These are phyloP conservation scores for Trinectes maculatus DNA, from an alignment of 2,113 vertebrate species.

Conservation along the genomic window DNA sequence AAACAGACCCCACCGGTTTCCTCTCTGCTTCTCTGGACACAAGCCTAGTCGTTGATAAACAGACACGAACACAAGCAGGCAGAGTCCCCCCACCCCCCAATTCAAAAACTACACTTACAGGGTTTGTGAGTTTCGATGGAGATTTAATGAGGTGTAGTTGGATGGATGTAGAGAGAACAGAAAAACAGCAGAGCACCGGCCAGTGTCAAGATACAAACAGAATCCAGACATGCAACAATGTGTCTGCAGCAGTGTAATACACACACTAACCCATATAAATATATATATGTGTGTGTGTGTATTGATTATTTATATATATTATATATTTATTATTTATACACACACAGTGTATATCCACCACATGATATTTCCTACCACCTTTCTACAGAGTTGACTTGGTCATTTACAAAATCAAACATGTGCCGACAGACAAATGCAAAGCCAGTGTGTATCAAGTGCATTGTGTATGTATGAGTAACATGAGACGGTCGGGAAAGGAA, in stretches of 20 bases:
- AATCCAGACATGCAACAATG: not conserved
- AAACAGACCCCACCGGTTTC: conserved; percentile 61
- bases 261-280: too few relatives aligned
- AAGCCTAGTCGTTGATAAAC: conserved; percentile 27
- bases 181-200: not conserved
- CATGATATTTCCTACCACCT: not conserved
- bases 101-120: not conserved
- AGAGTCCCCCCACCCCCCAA: too few relatives aligned
- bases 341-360: not conserved
- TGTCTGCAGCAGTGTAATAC: not conserved
- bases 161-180: not conserved
- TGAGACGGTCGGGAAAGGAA: conserved; percentile 41
- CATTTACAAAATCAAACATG: not conserved
- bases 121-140: conserved; percentile 1
- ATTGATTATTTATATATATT: too few relatives aligned
- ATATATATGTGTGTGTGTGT: too few relatives aligned
- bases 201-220: not conserved
- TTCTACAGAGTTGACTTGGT: not conserved
- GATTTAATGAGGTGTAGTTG: not conserved
- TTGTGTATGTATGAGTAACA: conserved; percentile 23
- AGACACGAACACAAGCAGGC: not conserved
- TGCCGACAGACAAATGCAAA: not conserved
- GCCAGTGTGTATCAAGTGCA: not conserved
- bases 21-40: conserved; percentile 29
- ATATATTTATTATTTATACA: too few relatives aligned